Base-by-base conservation (phyloP, 2,888 invertebrate genomes). In the Alcis repandata region DNA sequence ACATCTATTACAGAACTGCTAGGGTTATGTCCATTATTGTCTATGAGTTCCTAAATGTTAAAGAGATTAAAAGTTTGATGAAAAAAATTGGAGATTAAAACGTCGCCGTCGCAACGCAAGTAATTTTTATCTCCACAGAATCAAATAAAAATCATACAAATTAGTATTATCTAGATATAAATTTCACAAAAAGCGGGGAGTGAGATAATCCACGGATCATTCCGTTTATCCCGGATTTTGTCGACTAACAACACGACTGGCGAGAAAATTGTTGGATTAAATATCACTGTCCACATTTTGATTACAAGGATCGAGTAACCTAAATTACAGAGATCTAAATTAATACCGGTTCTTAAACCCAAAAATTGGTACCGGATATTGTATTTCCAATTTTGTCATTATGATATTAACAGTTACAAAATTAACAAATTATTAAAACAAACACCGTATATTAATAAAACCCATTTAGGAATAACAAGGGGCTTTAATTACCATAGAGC, bases 401-500 rank as follows among this genome's bases (percentile, higher is more conserved):
- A 38, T 4, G 27, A n/a, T 27, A 27, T 6, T 40, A 17, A 2
- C 19, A 13, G 27, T 40, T n/a, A 10, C 22, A 9, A 40, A 41
- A 36, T 11, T 41, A 62, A 49, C 46, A 38, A 66, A 61, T 68
- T 54, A 64, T 41, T 46, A 57, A 63, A 69, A 63, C 69, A 70
- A 59, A 63, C 60, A 68, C 20, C 15, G 40, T 38, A 62, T 45
- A 61, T 59, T 64, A 63, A 58, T 57, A 63, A 71, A 67, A 43
- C 61, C 67, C 66, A 62, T 69, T 67, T 45, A 53, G 61, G 49
- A 67, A 43, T 36, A 63, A 67, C 63, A 59, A 54, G 60, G 60
- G 45, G 61, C 75, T 79, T 79, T 83, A 85, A 85, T 85, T 85
- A 78, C 76, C 73, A 70, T 54, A 65, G 62, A 63, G 72, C 74